Evolutionary conservation across 2,888 invertebrate genomes (phyloP), one percentile per base, ranked within the genome.

Genomic region (Blomia tropicalis): DNA sequence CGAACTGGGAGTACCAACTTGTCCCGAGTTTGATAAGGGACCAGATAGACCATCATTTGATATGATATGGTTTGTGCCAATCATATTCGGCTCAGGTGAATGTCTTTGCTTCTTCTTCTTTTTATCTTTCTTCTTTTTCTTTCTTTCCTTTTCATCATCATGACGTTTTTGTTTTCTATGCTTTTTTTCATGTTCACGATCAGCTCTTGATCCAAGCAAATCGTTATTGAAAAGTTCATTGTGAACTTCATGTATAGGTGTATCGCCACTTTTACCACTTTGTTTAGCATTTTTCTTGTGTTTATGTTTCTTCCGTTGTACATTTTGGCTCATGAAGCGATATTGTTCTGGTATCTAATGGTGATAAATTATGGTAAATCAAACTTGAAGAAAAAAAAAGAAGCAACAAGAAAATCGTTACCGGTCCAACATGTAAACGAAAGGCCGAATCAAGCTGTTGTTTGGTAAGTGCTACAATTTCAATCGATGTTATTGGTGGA

Each of bases 91-190:
- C 14, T 63, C 62, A 7, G 60, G 59, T 5, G 7, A 54, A 23
- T 62, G 63, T 23, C 65, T 58, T 32, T 59, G 27, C 43, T 91
- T 91, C 81, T 91, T 91, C 69, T 90, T 80, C 71, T 91, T 91
- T 75, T 92, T 91, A 72, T 92, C 90, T 77, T 91, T 91, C 81
- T 90, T 91, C 71, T 90, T 78, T 74, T 90, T 91, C 76, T 88
- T 90, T 36, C 89, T 79, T 71, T 91, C 90, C 71, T 90, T 90
- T 70, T 91, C 90, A 68, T 91, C 91, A 69, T 91, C 90, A 70
- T 90, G 89, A 41, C 89, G 79, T 73, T 89, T 90, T 71, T 89
- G 88, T 73, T 90, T 91, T 79, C 90, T 91, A 74, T 90, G 90
- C 73, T 91, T 91, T 79, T 90, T 91, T 72, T 91, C 91, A 70